Percentiles rank a stretch among this genome's conserved stretches.
phyloP scores from a whole-genome alignment of 1,140 invertebrate genomes.

The Paracyclopina nana region DNA sequence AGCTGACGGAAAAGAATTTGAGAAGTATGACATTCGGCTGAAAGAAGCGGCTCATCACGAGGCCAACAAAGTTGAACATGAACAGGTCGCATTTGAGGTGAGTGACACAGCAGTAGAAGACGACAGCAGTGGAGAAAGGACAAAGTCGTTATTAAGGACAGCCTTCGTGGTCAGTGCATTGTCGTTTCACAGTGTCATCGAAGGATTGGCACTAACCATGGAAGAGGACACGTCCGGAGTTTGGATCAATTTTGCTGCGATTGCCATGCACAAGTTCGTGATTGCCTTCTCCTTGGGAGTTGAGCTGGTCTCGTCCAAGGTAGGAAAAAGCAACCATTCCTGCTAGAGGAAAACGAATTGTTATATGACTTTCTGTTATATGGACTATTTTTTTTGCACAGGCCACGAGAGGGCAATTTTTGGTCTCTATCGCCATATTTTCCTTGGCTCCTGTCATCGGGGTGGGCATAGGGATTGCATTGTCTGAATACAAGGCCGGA shows the following conservation, averaged over 20 bases:
- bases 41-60: no score
- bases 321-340: no score
- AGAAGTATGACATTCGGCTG: no score
- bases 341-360: background rate
- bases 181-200: conserved; percentile 73
- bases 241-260: conserved; percentile 55
- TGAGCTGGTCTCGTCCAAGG: conserved; percentile 43
- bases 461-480: conserved; percentile 13
- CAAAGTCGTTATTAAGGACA: no score
- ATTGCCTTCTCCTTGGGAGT: conserved; percentile 68
- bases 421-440: conserved; percentile 6
- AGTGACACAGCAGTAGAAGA: no score
- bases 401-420: background rate
- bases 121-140: no score
- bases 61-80: no score
- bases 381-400: background rate
- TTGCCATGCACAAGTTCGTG: conserved; percentile 69
- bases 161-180: conserved; percentile 61
- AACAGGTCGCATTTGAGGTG: no score
- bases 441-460: conserved; percentile 16
- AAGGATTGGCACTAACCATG: conserved; percentile 69
- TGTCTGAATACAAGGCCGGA: conserved; percentile 1
- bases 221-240: conserved; percentile 42
- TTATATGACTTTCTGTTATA: background rate
- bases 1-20: no score